Evolutionary conservation across 2,797 vertebrate species (phyloP).

Genomic region (Tapirus indicus): DNA sequence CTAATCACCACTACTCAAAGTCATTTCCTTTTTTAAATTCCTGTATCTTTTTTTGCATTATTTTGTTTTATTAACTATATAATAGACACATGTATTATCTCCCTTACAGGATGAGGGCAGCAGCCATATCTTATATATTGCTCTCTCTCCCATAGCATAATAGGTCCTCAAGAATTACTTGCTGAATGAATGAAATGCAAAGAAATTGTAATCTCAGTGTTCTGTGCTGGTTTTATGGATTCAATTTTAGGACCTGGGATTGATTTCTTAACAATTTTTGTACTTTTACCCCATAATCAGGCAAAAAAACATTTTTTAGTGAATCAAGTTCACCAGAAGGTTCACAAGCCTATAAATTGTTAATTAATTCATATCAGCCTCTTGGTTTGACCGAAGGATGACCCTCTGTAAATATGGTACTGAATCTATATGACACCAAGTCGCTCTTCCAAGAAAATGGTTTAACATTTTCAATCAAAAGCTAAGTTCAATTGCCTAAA

Average conservation of each 20-base stretch:
- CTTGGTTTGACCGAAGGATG: background rate
- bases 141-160: background rate
- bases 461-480: background rate
- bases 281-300: background rate
- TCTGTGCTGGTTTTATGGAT: background rate
- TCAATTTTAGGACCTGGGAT: background rate
- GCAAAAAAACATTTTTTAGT: background rate
- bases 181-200: background rate
- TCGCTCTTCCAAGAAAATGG: background rate
- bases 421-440: background rate
- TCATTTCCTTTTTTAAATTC: background rate
- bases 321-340: background rate
- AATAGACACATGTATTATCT: background rate
- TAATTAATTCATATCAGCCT: background rate
- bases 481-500: background rate
- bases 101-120: background rate
- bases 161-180: background rate
- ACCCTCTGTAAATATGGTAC: background rate
- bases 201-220: background rate
- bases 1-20: background rate
- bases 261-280: slow-evolving; percentile 11
- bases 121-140: background rate
- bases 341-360: background rate
- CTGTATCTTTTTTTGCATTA: background rate
- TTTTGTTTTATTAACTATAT: background rate